A percentile compares a stretch with the other conserved stretches of the same genome.
Evolutionary conservation across 2,797 vertebrate species (phyloP).

Genomic region (Crocodylus rhombifer): DNA sequence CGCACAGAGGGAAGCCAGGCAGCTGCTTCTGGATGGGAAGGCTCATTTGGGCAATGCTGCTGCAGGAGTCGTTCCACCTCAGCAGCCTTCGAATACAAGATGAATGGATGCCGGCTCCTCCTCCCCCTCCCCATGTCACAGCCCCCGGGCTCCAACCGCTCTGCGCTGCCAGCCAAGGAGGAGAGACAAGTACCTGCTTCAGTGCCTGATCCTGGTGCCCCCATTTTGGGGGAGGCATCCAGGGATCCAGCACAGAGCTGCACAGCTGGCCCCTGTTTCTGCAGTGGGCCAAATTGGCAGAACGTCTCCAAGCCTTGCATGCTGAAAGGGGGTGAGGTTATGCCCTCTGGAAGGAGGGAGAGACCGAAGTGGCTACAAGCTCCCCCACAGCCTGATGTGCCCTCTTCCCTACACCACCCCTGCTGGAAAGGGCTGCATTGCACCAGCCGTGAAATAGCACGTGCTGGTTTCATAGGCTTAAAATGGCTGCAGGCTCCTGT

Average conservation of each 20-base stretch:
- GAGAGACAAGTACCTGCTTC: neutral
- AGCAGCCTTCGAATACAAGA: neutral
- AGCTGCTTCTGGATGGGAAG: neutral
- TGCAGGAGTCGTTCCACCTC: neutral
- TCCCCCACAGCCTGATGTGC: neutral
- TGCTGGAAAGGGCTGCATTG: neutral
- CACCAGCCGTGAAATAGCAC: neutral
- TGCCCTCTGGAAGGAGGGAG: neutral
- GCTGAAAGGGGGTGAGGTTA: neutral
- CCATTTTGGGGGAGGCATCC: neutral
- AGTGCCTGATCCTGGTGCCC: neutral
- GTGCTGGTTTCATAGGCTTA: neutral
- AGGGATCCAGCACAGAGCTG: neutral
- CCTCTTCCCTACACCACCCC: neutral
- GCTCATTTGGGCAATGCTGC: neutral
- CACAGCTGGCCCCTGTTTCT: neutral
- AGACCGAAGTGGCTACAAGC: neutral
- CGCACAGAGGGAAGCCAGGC: neutral
- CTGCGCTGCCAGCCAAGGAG: neutral
- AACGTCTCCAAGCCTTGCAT: neutral
- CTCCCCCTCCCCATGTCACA: neutral
- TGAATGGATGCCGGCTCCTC: neutral
- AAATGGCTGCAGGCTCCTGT: neutral
- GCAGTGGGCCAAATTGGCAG: neutral
- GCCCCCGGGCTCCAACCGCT: neutral